Evolutionary conservation across 2,113 vertebrate species (phyloP).

Genomic region (Lepus americanus): DNA sequence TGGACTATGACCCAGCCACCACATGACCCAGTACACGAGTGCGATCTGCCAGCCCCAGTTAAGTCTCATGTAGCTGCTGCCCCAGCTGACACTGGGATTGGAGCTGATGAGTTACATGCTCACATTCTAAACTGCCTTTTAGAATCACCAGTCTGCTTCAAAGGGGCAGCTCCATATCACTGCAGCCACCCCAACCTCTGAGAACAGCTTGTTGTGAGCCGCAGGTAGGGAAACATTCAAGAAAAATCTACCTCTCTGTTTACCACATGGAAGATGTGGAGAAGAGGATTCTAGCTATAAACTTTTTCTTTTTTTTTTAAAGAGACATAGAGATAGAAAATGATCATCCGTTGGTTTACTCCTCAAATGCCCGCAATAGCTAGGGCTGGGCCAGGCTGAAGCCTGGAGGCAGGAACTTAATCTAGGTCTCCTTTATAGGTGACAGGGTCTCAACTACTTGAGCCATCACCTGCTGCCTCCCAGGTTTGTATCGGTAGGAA

Average conservation of each 20-base stretch:
- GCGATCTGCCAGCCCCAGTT: neutral
- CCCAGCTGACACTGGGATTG: rapidly evolving
- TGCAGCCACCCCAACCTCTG: neutral
- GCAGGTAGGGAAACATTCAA: neutral
- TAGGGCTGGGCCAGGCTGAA: no score
- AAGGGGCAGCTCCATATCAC: neutral
- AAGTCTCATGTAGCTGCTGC: neutral
- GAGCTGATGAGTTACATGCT: neutral
- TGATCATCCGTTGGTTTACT: no score
- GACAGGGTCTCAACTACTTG: no score
- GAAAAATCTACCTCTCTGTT: neutral
- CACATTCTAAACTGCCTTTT: neutral
- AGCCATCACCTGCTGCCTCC: no score
- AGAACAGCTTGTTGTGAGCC: neutral
- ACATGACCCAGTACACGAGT: neutral
- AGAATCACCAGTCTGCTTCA: neutral
- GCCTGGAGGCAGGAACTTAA: no score
- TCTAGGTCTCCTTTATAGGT: no score
- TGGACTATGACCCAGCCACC: neutral
- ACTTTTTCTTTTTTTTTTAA: neutral
- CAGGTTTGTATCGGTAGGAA: no score
- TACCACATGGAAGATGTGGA: neutral
- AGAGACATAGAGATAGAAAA: no score
- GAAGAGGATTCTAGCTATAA: neutral
- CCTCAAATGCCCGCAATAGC: no score